Conservation (phyloP, 1,140 invertebrate genomes). For the honey bee (Apis mellifera) region DNA sequence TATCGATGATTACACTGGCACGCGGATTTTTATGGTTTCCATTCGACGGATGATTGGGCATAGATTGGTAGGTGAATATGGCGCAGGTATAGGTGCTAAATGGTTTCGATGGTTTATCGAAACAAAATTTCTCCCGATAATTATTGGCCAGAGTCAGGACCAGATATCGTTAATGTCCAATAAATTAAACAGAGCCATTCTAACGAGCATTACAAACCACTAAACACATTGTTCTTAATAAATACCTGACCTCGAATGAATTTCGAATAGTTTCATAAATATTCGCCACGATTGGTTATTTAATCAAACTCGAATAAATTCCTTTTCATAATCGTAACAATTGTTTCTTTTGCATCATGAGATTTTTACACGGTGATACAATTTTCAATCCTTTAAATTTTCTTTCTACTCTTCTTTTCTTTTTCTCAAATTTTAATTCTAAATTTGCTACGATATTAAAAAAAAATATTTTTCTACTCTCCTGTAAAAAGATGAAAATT, state of each 20-base stretch:
- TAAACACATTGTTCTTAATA: background rate
- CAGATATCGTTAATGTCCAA: constrained; percentile 51
- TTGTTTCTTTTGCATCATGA: background rate
- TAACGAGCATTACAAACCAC: background rate
- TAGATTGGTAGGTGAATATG: constrained; percentile 63
- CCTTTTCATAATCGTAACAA: background rate
- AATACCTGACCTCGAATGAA: background rate
- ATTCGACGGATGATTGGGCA: constrained; percentile 59
- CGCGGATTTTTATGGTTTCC: constrained; percentile 63
- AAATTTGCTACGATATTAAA: too few species aligned
- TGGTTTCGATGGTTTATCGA: constrained; percentile 62
- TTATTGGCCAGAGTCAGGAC: constrained; percentile 30
- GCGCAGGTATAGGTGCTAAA: constrained; percentile 67
- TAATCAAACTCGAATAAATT: background rate
- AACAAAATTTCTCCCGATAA: constrained; percentile 48
- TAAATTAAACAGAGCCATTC: constrained; percentile 44
- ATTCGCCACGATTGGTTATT: background rate
- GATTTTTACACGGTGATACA: too few species aligned
- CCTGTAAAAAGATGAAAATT: too few species aligned
- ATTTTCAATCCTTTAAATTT: too few species aligned
- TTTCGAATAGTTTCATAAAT: background rate
- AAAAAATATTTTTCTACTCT: too few species aligned
- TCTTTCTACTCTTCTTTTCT: too few species aligned
- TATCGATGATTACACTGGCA: constrained; percentile 63
- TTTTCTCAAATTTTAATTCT: too few species aligned